Conservation (phyloP, 92 coral and sea anemone genomes). For the Actinernus sp. region DNA sequence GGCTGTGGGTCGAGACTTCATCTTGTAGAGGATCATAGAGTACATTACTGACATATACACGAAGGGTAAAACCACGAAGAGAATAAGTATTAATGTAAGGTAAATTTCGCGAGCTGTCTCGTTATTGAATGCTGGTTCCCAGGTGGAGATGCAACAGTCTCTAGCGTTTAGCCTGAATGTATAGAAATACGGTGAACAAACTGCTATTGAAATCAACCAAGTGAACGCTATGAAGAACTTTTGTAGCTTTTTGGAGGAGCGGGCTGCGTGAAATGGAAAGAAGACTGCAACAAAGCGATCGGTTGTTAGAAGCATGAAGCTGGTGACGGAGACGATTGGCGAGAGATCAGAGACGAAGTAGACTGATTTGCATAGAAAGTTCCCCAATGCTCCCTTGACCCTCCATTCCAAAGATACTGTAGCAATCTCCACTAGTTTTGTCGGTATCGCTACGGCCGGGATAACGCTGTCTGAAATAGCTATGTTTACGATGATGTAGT, state of each 20-base stretch:
- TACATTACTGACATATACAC: constrained; percentile 4
- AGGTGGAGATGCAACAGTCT: not conserved
- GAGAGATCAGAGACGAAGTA: constrained; percentile 14
- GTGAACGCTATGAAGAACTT: constrained; percentile 9
- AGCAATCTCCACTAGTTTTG: not conserved
- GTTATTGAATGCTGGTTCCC: constrained; percentile 18
- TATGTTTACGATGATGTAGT: constrained; percentile 25
- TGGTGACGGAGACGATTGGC: constrained; percentile 22
- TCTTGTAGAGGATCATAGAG: not conserved
- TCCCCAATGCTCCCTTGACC: constrained; percentile 12
- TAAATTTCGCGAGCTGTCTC: not conserved
- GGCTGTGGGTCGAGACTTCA: not conserved
- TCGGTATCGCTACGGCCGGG: constrained; percentile 4
- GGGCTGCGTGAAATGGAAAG: constrained; percentile 27
- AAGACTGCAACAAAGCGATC: constrained; percentile 17
- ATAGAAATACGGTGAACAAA: constrained; percentile 19
- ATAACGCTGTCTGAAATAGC: constrained; percentile 21
- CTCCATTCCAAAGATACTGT: constrained; percentile 13
- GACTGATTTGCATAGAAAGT: constrained; percentile 23
- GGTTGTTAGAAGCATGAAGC: constrained; percentile 3
- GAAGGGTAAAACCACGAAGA: constrained; percentile 18
- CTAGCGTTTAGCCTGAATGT: not conserved
- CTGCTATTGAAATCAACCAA: constrained; percentile 15
- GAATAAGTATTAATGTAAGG: constrained; percentile 1
- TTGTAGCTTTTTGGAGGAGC: not conserved